These are phyloP conservation scores for Sorex fumeus DNA, from an alignment of 2,113 vertebrate genomes.

Conservation along the genomic window DNA sequence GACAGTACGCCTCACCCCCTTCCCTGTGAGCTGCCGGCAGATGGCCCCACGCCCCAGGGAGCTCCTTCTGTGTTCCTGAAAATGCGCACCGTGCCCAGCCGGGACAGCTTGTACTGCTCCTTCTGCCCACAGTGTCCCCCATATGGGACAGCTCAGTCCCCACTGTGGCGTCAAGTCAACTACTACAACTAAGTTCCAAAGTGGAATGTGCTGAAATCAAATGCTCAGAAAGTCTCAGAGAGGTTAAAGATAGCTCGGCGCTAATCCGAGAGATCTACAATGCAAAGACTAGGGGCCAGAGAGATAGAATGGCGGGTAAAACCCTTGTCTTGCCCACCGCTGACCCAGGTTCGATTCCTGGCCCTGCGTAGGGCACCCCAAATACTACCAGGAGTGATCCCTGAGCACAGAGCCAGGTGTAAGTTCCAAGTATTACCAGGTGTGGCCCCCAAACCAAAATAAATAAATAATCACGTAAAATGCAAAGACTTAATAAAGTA, in stretches of 20 bases:
- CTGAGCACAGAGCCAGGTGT: too few relatives aligned
- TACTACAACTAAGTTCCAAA: too few relatives aligned
- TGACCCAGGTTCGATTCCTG: not conserved
- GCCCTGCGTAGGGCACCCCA: too few relatives aligned
- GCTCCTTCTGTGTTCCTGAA: not conserved
- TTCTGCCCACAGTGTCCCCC: not conserved
- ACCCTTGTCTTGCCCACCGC: not conserved
- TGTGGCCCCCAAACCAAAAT: too few relatives aligned
- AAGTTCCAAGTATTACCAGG: too few relatives aligned
- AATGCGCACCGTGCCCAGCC: not conserved
- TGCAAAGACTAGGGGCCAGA: too few relatives aligned
- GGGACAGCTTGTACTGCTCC: not conserved
- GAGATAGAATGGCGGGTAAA: not conserved
- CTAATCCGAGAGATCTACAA: not conserved
- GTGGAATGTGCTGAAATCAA: not conserved
- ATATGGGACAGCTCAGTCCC: not conserved
- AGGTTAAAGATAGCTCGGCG: not conserved
- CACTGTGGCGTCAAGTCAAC: too few relatives aligned
- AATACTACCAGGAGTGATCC: too few relatives aligned
- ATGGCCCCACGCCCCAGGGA: too few relatives aligned
- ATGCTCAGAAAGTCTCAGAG: not conserved
- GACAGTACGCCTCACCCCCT: not conserved
- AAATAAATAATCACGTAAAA: too few relatives aligned
- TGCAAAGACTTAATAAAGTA: too few relatives aligned
- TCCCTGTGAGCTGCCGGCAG: not conserved